phyloP scores from a whole-genome alignment of 2,113 vertebrate species.

The Pseudolaguvia tuberculata region DNA sequence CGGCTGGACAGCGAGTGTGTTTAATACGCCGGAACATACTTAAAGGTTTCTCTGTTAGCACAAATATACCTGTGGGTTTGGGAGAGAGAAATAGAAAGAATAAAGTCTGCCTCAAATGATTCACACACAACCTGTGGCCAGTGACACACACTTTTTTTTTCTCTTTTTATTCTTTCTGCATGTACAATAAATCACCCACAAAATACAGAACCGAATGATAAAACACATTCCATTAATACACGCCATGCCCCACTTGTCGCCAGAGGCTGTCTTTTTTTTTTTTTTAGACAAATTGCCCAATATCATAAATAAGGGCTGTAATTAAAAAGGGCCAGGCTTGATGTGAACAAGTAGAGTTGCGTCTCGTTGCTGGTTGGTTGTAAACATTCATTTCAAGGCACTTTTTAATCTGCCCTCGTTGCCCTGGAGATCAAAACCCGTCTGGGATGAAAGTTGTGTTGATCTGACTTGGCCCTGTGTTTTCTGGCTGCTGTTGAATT shows the following conservation, averaged over 20 bases:
- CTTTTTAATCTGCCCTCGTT: slow-evolving; percentile 66
- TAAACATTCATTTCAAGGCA: slow-evolving; percentile 71
- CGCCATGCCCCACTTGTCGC: slow-evolving; percentile 63
- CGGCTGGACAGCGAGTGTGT: slow-evolving; percentile 42
- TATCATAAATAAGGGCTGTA: slow-evolving; percentile 66
- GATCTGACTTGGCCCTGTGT: neutral
- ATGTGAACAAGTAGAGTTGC: slow-evolving; percentile 58
- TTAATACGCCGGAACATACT: slow-evolving; percentile 39
- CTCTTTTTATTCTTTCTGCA: neutral
- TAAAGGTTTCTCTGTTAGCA: slow-evolving; percentile 20
- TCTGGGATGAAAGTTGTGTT: slow-evolving; percentile 13
- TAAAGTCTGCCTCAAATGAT: neutral
- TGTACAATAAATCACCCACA: slow-evolving; percentile 52
- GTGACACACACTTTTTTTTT: neutral
- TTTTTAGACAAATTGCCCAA: slow-evolving; percentile 67
- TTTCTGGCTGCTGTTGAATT: neutral
- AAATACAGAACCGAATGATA: slow-evolving; percentile 54
- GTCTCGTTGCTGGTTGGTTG: slow-evolving; percentile 60
- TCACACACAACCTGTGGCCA: slow-evolving; percentile 22
- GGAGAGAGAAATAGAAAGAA: neutral
- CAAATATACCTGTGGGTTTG: slow-evolving; percentile 2
- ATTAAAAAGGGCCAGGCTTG: slow-evolving; percentile 69
- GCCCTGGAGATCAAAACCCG: slow-evolving; percentile 49
- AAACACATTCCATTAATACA: slow-evolving; percentile 61
- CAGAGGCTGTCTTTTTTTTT: slow-evolving; percentile 63